phyloP scores from a whole-genome alignment of 1,140 invertebrate genomes.

The Rhagoletis pomonella region DNA sequence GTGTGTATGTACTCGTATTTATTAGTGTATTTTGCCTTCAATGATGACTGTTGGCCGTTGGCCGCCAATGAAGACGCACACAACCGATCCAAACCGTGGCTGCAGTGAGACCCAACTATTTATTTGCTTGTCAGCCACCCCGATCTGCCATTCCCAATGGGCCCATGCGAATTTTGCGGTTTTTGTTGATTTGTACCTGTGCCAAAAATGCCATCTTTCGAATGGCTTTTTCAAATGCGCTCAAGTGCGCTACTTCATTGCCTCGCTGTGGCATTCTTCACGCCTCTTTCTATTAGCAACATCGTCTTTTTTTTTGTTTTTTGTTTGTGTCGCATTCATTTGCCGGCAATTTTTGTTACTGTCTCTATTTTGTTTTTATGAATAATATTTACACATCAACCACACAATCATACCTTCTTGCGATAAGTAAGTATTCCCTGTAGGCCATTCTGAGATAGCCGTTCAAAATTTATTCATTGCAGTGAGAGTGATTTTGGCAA shows the following conservation, averaged over 20 bases:
- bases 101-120: neutral
- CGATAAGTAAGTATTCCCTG: too few species aligned
- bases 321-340: neutral
- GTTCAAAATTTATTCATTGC: too few species aligned
- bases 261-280: neutral
- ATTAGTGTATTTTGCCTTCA: constrained; percentile 24
- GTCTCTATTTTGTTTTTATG: neutral
- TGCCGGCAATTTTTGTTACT: neutral
- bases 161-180: neutral
- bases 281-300: constrained; percentile 34
- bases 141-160: neutral
- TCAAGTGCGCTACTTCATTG: neutral
- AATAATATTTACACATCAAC: too few species aligned
- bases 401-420: too few species aligned
- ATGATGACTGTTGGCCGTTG: constrained; percentile 33
- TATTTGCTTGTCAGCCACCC: neutral
- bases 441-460: too few species aligned
- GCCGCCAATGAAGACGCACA: neutral
- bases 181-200: constrained; percentile 36
- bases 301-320: neutral
- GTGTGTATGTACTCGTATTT: neutral
- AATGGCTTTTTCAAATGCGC: constrained; percentile 35
- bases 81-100: neutral
- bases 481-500: too few species aligned
- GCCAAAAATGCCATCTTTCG: constrained; percentile 47